Conservation (phyloP, 2,113 vertebrate genomes). For the Zosterops borbonicus region DNA sequence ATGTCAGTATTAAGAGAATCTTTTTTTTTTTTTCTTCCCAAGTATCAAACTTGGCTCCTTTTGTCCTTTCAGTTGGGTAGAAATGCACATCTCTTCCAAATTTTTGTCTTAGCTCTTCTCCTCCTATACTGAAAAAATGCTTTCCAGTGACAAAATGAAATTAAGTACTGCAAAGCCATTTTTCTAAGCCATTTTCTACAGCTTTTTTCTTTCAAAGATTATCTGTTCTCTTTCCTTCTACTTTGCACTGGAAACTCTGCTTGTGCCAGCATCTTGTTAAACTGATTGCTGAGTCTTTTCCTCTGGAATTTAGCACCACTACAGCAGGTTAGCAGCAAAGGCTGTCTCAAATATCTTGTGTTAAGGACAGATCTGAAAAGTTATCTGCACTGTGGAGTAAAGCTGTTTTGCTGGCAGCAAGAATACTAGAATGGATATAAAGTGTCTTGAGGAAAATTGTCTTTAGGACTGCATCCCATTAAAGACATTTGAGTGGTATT, state of each 20-base stretch:
- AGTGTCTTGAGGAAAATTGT: constrained; percentile 37
- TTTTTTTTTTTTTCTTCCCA: fast-evolving
- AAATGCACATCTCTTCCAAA: not conserved
- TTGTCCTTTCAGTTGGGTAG: not conserved
- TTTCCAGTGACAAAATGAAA: not conserved
- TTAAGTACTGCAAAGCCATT: not conserved
- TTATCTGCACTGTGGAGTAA: constrained; percentile 62
- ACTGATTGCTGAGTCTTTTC: constrained; percentile 55
- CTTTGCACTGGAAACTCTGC: constrained; percentile 53
- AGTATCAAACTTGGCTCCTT: not conserved
- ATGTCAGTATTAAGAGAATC: not conserved
- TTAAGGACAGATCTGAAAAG: constrained; percentile 71
- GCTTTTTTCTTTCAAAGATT: constrained; percentile 1
- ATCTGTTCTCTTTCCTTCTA: not conserved
- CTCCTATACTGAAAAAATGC: not conserved
- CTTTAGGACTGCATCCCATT: not conserved
- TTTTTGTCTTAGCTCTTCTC: not conserved
- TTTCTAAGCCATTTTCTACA: constrained; percentile 12
- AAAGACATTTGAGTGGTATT: constrained; percentile 3
- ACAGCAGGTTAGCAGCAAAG: constrained; percentile 65
- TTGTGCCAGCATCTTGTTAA: constrained; percentile 65
- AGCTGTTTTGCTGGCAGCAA: constrained; percentile 65
- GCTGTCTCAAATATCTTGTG: constrained; percentile 71
- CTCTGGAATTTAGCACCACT: constrained; percentile 60
- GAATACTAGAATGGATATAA: constrained; percentile 57